phyloP scores from a whole-genome alignment of 2,113 vertebrate species.

The Pycnonotus jocosus region DNA sequence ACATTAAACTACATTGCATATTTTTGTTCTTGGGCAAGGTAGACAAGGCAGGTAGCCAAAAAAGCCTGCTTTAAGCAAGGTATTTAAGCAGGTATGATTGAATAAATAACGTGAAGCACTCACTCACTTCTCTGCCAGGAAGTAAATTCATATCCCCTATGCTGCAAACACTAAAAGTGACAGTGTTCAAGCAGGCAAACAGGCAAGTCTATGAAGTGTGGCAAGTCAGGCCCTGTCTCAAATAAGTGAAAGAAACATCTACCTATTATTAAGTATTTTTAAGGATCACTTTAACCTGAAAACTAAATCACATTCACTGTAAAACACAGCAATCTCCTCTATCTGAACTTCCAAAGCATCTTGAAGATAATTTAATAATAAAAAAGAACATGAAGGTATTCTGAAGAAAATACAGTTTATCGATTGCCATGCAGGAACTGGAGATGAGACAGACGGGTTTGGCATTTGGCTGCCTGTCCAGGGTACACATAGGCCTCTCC shows the following conservation, averaged over 20 bases:
- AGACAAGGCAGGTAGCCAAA: neutral
- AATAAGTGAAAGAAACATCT: neutral
- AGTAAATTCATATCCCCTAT: neutral
- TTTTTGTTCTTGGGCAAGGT: neutral
- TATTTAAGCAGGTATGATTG: neutral
- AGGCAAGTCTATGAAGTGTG: accelerated
- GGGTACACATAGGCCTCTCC: neutral
- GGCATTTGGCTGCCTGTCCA: neutral
- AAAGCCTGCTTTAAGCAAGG: neutral
- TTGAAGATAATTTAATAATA: neutral
- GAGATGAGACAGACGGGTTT: too few relatives aligned
- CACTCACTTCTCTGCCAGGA: neutral
- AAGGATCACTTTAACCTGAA: neutral
- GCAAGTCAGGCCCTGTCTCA: neutral
- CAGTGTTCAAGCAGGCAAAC: neutral
- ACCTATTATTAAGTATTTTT: neutral
- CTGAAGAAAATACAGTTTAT: neutral
- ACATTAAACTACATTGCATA: neutral
- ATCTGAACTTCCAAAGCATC: neutral
- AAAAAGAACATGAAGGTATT: neutral
- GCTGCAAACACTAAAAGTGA: neutral
- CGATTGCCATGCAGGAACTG: neutral
- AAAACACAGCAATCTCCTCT: neutral
- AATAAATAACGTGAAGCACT: neutral
- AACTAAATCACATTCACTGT: neutral